Conservation (phyloP, 2,888 invertebrate genomes). For the Gonocerus acuteangulatus region DNA sequence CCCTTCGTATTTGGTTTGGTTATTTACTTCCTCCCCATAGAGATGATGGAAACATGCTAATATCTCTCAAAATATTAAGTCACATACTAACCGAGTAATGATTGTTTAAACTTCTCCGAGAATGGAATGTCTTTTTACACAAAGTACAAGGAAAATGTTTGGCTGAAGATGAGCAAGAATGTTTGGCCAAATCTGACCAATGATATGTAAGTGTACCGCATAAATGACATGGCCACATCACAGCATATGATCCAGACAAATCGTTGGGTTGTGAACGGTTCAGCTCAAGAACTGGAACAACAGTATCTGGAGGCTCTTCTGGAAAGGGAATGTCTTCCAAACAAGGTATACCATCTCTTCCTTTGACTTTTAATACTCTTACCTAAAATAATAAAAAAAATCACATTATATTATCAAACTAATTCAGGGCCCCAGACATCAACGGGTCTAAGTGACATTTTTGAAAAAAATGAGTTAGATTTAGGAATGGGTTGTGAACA, state of each 20-base stretch:
- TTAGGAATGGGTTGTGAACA: no score
- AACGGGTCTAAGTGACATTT: no score
- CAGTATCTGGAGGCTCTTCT: slow-evolving; percentile 10
- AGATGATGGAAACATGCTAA: no score
- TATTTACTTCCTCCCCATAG: no score
- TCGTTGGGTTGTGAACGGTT: neutral
- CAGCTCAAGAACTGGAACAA: slow-evolving; percentile 3
- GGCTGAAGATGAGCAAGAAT: slow-evolving; percentile 8
- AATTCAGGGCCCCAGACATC: no score
- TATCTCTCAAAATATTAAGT: no score
- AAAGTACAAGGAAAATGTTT: slow-evolving; percentile 12
- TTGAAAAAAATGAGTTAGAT: no score
- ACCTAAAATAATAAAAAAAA: slow-evolving; percentile 7
- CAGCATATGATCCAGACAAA: slow-evolving; percentile 7
- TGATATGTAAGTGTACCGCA: slow-evolving; percentile 4
- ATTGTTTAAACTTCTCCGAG: slow-evolving; percentile 11
- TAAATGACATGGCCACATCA: slow-evolving; percentile 21
- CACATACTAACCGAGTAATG: slow-evolving; percentile 16
- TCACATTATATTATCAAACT: neutral
- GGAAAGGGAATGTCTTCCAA: slow-evolving; percentile 15
- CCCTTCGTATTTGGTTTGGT: no score
- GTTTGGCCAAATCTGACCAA: slow-evolving; percentile 14
- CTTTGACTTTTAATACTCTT: slow-evolving; percentile 3
- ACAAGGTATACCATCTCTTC: neutral
- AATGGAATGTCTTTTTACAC: slow-evolving; percentile 6